Evolutionary conservation across 2,888 invertebrate species (phyloP).

Genomic region (Lymantria dispar): DNA sequence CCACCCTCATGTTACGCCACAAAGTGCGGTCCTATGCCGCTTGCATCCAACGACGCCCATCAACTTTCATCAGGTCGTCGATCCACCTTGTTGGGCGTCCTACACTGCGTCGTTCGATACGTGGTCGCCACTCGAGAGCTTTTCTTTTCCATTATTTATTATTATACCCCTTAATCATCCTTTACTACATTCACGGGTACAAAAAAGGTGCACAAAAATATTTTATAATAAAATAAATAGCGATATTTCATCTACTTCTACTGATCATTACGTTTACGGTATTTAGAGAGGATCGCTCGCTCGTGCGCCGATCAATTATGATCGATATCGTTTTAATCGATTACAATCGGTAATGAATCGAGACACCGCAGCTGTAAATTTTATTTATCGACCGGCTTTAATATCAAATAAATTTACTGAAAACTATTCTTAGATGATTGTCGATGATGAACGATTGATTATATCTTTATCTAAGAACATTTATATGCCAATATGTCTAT

Average conservation of each 20-base stretch:
- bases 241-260: slow-evolving; percentile 25
- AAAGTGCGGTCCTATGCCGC: too few relatives aligned
- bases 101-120: too few relatives aligned
- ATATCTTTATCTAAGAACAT: background rate
- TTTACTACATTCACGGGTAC: too few relatives aligned
- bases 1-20: too few relatives aligned
- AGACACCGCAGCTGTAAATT: slow-evolving; percentile 61
- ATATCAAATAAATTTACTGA: slow-evolving; percentile 8
- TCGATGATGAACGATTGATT: background rate
- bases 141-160: too few relatives aligned
- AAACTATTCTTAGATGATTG: background rate
- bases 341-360: slow-evolving; percentile 71
- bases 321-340: slow-evolving; percentile 67
- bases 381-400: slow-evolving; percentile 32
- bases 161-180: too few relatives aligned
- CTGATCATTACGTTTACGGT: slow-evolving; percentile 28
- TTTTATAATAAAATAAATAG: slow-evolving; percentile 17
- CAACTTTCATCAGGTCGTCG: too few relatives aligned
- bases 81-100: too few relatives aligned
- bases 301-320: slow-evolving; percentile 68
- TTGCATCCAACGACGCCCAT: too few relatives aligned
- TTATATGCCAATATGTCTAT: too few relatives aligned
- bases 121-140: too few relatives aligned
- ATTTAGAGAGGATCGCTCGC: slow-evolving; percentile 43
- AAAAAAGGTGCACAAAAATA: too few relatives aligned